A percentile compares a stretch with the other conserved stretches of the same genome.
Conservation (phyloP, 2,888 invertebrate species). For the Rhagophthalmus giganteus region DNA sequence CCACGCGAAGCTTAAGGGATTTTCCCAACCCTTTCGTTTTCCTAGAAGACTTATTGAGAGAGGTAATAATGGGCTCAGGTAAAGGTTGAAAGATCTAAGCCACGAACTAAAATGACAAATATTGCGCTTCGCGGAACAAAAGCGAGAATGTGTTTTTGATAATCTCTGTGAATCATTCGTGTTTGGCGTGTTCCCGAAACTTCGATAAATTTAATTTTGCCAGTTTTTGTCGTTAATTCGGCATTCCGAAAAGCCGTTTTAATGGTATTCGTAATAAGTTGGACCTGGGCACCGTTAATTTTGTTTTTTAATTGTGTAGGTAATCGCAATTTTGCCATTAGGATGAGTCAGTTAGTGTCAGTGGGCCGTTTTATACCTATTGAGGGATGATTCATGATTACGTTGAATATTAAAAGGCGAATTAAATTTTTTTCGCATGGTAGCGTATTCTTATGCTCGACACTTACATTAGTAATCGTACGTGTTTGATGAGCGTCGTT, state of each 20-base stretch:
- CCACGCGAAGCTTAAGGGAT: slow-evolving; percentile 6
- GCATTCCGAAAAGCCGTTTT: background rate
- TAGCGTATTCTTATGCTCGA: background rate
- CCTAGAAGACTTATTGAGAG: background rate
- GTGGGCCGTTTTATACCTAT: too few relatives aligned
- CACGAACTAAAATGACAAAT: background rate
- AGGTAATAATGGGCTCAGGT: background rate
- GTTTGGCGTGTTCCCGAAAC: slow-evolving; percentile 1
- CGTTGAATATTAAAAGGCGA: slow-evolving; percentile 11
- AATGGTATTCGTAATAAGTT: background rate
- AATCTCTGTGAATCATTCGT: slow-evolving; percentile 6
- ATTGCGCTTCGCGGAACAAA: too few relatives aligned
- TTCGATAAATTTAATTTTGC: too few relatives aligned
- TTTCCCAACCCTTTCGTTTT: slow-evolving; percentile 4
- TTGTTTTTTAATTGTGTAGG: slow-evolving; percentile 15
- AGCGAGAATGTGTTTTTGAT: slow-evolving; percentile 2
- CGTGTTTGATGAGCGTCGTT: slow-evolving; percentile 1
- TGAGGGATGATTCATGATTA: slow-evolving; percentile 23
- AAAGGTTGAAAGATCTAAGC: background rate
- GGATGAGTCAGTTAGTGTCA: slow-evolving; percentile 18
- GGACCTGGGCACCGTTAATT: background rate
- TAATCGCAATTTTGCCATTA: slow-evolving; percentile 9
- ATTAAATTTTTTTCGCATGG: slow-evolving; percentile 6
- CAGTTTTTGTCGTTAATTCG: background rate
- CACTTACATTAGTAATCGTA: background rate